These are phyloP conservation scores for Drosophila picticornis DNA, from an alignment of 2,888 invertebrate genomes.

Conservation along the genomic window DNA sequence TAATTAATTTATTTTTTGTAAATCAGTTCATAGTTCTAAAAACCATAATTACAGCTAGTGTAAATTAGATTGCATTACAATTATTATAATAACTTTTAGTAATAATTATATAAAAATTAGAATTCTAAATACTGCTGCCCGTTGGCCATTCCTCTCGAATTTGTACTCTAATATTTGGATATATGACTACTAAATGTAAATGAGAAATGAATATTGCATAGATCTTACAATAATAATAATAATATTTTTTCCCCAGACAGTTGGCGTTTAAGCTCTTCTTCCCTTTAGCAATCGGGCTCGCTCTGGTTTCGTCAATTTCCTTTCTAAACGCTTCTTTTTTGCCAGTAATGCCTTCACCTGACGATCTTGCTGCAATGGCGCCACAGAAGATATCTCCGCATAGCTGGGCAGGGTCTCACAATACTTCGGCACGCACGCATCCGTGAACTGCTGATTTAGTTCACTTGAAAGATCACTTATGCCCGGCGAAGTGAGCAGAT, in stretches of 20 bases:
- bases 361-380: constrained; percentile 42
- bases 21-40: constrained; percentile 5
- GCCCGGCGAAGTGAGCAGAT: constrained; percentile 75
- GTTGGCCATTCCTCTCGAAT: constrained; percentile 60
- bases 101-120: constrained; percentile 11
- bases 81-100: constrained; percentile 11
- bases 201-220: constrained; percentile 4
- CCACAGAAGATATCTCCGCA: constrained; percentile 30
- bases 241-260: not conserved
- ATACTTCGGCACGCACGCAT: constrained; percentile 50
- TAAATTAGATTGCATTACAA: constrained; percentile 11
- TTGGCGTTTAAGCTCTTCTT: constrained; percentile 8
- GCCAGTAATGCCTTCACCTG: constrained; percentile 55
- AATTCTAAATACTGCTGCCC: constrained; percentile 50
- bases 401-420: constrained; percentile 60
- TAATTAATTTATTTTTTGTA: constrained; percentile 16
- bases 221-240: constrained; percentile 12
- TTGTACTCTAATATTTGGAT: constrained; percentile 19
- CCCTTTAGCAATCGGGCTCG: not conserved
- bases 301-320: constrained; percentile 15
- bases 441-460: constrained; percentile 45
- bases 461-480: constrained; percentile 20
- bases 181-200: constrained; percentile 24
- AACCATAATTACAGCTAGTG: constrained; percentile 6
- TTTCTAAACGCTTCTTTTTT: constrained; percentile 46